Conservation (phyloP, 2,888 invertebrate genomes). For the Automeris io region DNA sequence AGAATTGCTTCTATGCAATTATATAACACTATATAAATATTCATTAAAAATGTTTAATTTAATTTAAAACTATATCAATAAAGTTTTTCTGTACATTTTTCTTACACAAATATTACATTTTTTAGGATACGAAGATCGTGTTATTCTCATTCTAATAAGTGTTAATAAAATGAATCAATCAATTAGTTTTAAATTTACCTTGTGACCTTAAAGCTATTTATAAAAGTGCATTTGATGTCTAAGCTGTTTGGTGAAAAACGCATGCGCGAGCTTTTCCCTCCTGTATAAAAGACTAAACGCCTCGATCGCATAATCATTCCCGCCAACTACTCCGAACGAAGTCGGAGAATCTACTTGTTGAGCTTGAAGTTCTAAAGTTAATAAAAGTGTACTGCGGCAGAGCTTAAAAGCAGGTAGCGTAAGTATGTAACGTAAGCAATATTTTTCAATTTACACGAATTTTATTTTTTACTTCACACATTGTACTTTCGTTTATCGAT, state of each 20-base stretch:
- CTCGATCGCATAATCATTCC: constrained; percentile 41
- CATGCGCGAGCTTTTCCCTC: constrained; percentile 38
- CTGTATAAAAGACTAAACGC: constrained; percentile 47
- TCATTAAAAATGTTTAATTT: too few species aligned
- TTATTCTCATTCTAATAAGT: too few species aligned
- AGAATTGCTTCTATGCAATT: too few species aligned
- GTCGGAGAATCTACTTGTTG: constrained; percentile 11
- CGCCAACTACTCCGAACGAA: constrained; percentile 30
- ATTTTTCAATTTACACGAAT: too few species aligned
- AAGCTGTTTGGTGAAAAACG: constrained; percentile 41
- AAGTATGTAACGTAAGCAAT: constrained; percentile 22
- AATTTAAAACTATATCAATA: too few species aligned
- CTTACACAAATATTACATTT: too few species aligned
- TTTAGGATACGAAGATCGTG: too few species aligned
- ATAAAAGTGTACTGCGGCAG: constrained; percentile 34
- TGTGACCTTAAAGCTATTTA: constrained; percentile 35
- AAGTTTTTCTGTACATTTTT: too few species aligned
- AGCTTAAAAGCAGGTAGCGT: constrained; percentile 20
- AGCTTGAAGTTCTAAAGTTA: constrained; percentile 36
- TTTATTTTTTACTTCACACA: too few species aligned
- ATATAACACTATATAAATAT: too few species aligned
- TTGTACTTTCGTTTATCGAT: too few species aligned
- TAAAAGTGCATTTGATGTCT: constrained; percentile 39
- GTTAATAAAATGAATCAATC: constrained; percentile 4
- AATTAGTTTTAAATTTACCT: constrained; percentile 19